phyloP scores from a whole-genome alignment of 2,797 vertebrate species.

The Knipowitschia caucasica region DNA sequence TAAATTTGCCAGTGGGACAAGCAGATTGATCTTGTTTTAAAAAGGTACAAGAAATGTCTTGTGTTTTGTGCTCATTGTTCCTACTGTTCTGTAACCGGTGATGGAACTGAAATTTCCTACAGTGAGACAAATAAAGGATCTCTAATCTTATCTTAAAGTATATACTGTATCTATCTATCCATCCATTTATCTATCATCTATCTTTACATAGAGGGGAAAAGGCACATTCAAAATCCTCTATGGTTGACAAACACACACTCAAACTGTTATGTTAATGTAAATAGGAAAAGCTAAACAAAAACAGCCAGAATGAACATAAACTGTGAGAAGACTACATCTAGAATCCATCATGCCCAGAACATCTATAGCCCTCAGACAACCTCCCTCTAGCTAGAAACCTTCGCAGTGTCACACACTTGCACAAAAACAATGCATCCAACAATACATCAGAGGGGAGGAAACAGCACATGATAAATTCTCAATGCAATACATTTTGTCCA shows the following conservation, averaged over 20 bases:
- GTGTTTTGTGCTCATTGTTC: not conserved
- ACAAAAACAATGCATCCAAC: constrained; percentile 53
- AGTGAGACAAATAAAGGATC: too few relatives aligned
- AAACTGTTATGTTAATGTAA: not conserved
- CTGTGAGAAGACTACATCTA: constrained; percentile 43
- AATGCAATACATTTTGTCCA: constrained; percentile 86
- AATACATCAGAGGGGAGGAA: constrained; percentile 87
- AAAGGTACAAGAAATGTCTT: not conserved
- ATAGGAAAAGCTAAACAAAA: constrained; percentile 12
- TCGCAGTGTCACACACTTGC: constrained; percentile 66
- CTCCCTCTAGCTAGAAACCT: constrained; percentile 78
- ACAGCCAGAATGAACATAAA: constrained; percentile 10
- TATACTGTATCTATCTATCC: too few relatives aligned
- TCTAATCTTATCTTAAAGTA: too few relatives aligned
- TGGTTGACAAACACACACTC: not conserved
- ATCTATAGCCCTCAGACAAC: constrained; percentile 85
- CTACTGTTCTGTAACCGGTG: too few relatives aligned
- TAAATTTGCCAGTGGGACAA: too few relatives aligned
- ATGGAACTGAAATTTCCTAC: too few relatives aligned
- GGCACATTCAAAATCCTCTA: not conserved
- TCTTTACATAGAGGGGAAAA: too few relatives aligned
- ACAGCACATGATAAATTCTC: constrained; percentile 93
- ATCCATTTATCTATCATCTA: too few relatives aligned
- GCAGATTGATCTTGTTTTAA: too few relatives aligned
- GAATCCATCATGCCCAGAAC: constrained; percentile 75